These are phyloP conservation scores for Lontra canadensis DNA, from an alignment of 2,113 vertebrate species.

Conservation along the genomic window DNA sequence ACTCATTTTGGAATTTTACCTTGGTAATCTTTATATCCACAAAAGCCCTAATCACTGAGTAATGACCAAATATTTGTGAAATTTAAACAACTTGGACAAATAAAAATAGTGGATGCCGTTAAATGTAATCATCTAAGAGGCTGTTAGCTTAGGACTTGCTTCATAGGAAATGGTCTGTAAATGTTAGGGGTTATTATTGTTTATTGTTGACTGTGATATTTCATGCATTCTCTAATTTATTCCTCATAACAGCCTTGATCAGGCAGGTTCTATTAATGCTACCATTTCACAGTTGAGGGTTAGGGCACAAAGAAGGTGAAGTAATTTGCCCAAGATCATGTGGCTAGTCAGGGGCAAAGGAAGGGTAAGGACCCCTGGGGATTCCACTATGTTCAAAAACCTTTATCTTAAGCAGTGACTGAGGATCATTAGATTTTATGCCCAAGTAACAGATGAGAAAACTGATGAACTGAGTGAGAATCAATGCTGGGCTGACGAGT, in stretches of 20 bases:
- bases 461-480: background rate
- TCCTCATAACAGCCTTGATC: background rate
- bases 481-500: background rate
- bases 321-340: background rate
- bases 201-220: background rate
- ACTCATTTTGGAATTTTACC: background rate
- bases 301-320: conserved; percentile 20
- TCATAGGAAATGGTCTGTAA: background rate
- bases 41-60: background rate
- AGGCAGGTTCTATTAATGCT: background rate
- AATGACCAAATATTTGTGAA: background rate
- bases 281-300: conserved; percentile 6
- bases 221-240: background rate
- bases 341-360: background rate
- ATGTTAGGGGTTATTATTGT: background rate
- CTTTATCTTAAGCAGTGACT: background rate
- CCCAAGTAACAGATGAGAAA: background rate
- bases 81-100: background rate
- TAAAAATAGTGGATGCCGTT: background rate
- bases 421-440: background rate
- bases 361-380: background rate
- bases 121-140: background rate
- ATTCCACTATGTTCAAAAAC: background rate
- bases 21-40: background rate
- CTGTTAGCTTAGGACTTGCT: background rate